These are phyloP conservation scores for Trichogramma pretiosum DNA, from an alignment of 1,140 invertebrate genomes.

Conservation along the genomic window DNA sequence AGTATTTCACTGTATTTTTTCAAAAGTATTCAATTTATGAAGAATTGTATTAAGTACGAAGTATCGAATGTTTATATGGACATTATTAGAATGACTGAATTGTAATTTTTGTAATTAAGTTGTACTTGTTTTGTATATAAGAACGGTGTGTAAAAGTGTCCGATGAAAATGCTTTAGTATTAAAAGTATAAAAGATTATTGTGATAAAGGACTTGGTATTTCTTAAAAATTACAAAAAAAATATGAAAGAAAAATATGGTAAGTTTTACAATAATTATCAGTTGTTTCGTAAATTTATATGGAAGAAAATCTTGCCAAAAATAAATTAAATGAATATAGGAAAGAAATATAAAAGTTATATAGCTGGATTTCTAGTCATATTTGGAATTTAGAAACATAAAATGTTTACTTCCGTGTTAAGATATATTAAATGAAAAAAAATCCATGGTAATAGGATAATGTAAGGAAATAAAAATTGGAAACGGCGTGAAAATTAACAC, in stretches of 20 bases:
- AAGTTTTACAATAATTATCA: no score
- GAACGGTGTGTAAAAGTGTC: slow-evolving; percentile 4
- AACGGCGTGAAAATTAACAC: no score
- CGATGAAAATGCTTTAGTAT: slow-evolving; percentile 10
- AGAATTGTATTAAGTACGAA: no score
- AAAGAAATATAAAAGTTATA: slow-evolving; percentile 11
- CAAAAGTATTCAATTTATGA: no score
- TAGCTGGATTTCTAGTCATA: slow-evolving; percentile 34
- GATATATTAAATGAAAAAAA: slow-evolving; percentile 18
- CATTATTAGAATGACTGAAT: no score
- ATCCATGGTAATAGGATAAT: slow-evolving; percentile 23
- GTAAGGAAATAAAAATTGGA: no score
- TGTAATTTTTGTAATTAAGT: no score
- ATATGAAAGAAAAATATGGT: slow-evolving; percentile 25
- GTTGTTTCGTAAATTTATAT: slow-evolving; percentile 41
- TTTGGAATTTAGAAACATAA: slow-evolving; percentile 27
- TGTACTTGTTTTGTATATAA: slow-evolving; percentile 19
- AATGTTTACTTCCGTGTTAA: slow-evolving; percentile 29
- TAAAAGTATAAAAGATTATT: slow-evolving; percentile 18
- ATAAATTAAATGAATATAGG: slow-evolving; percentile 20
- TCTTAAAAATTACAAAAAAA: slow-evolving; percentile 18
- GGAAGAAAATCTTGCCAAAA: slow-evolving; percentile 34
- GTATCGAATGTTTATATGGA: no score
- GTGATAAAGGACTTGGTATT: slow-evolving; percentile 21
- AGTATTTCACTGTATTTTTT: no score